Evolutionary conservation across 2,113 vertebrate species (phyloP).

Genomic region (Pongo pygmaeus): DNA sequence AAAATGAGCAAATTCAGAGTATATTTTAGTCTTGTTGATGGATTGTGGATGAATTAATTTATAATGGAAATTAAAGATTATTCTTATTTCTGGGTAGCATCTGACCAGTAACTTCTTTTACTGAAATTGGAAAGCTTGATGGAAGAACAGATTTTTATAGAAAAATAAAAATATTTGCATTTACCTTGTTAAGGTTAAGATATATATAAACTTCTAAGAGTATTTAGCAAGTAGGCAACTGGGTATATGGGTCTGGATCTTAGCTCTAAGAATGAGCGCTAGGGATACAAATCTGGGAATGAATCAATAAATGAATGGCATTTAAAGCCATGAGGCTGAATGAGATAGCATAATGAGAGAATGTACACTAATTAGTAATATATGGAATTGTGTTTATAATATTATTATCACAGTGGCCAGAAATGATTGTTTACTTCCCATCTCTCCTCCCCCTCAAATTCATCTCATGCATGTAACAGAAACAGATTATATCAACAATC

Average conservation of each 20-base stretch:
- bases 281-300: background rate
- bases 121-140: background rate
- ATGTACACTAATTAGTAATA: background rate
- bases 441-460: background rate
- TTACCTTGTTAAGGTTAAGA: background rate
- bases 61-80: background rate
- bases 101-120: background rate
- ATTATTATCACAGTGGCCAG: background rate
- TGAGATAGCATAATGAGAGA: background rate
- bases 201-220: background rate
- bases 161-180: background rate
- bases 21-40: background rate
- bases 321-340: background rate
- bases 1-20: background rate
- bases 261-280: background rate
- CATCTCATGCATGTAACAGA: background rate
- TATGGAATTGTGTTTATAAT: background rate
- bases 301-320: background rate
- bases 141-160: background rate
- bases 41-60: background rate
- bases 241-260: background rate
- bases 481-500: background rate
- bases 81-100: background rate
- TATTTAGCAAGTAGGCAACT: background rate
- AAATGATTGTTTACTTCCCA: background rate